phyloP scores from a whole-genome alignment of 2,797 vertebrate species.

The Oryzias dopingdopingensis region DNA sequence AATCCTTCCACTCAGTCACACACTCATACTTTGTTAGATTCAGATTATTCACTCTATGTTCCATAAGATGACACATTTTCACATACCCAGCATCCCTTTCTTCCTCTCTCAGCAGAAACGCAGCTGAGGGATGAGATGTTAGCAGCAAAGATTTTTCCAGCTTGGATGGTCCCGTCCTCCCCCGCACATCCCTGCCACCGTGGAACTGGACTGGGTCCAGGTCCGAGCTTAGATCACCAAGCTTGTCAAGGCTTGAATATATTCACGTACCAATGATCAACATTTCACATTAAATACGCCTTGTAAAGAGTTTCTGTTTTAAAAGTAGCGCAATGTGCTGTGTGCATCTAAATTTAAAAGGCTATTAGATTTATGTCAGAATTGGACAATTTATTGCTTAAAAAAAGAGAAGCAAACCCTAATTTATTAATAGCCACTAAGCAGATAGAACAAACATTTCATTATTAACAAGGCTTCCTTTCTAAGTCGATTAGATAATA shows the following conservation, averaged over 20 bases:
- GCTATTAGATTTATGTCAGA: slow-evolving; percentile 30
- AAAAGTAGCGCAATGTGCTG: slow-evolving; percentile 40
- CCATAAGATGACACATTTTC: slow-evolving; percentile 52
- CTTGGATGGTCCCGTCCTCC: slow-evolving; percentile 40
- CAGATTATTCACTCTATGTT: slow-evolving; percentile 51
- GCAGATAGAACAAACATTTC: slow-evolving; percentile 31
- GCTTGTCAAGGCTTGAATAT: slow-evolving; percentile 23
- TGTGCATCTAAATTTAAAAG: slow-evolving; percentile 37
- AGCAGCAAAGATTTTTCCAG: slow-evolving; percentile 46
- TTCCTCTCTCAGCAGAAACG: slow-evolving; percentile 56
- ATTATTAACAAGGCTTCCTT: slow-evolving; percentile 21
- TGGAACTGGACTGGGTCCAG: slow-evolving; percentile 41
- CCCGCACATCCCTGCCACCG: slow-evolving; percentile 38
- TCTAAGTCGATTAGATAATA: slow-evolving; percentile 43
- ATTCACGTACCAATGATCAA: slow-evolving; percentile 31
- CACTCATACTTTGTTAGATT: slow-evolving; percentile 30
- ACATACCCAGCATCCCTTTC: slow-evolving; percentile 39
- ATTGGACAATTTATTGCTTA: slow-evolving; percentile 36
- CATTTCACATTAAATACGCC: slow-evolving; percentile 46
- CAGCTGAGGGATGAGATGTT: slow-evolving; percentile 39
- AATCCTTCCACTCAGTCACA: slow-evolving; percentile 22
- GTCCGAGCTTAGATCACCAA: slow-evolving; percentile 37
- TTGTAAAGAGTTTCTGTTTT: slow-evolving; percentile 24
- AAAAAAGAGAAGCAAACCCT: slow-evolving; percentile 28
- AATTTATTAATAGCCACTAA: slow-evolving; percentile 39